Base-by-base conservation (phyloP, 1,140 invertebrate genomes). In the Drosophila grimshawi region DNA sequence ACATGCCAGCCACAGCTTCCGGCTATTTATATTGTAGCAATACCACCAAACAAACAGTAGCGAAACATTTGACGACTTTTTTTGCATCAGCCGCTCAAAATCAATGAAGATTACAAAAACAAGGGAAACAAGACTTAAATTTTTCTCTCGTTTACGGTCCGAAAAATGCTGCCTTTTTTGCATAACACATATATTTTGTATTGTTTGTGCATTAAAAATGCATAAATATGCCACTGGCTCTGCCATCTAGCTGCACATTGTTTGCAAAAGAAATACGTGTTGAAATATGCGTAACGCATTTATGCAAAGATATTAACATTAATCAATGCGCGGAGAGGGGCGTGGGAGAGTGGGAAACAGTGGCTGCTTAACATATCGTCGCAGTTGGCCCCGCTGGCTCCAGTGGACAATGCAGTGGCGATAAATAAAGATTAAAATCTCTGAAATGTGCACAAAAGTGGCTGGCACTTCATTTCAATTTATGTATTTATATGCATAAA, bases 341-440 rank as follows among this genome's bases (percentile, higher is more conserved):
- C 39, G 39, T n/a, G 3, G 3, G 10, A n/a, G n/a, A 43, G 3
- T 43, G 39, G 39, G 39, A n/a, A 10, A 35, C 10, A 4, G 1
- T 19, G 19, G 39, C 70, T 82, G 72, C 63, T 83, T 83, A 83
- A 78, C 63, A 80, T 72, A 86, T 65, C 73, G 77, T 68, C 43
- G 0, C 37, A 19, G 19, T 19, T 19, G 19, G 19, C 19, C 19
- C 19, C 19, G 19, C 19, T 19, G 19, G 19, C 19, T 19, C 19
- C 0, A 1, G 19, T 19, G 19, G 19, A 19, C 19, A 19, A 19
- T 19, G 62, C 78, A 86, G 46, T 35, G 80, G 62, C 83, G 76
- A 86, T 86, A 86, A 86, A 86, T 86, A 86, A 86, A 86, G 83
- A 86, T 86, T 86, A 86, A 86, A 86, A 86, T 89, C 80, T 88